A percentile compares a stretch with the other conserved stretches of the same genome.
Evolutionary conservation across 2,113 vertebrate species (phyloP).

Genomic region (Diphyllodes magnificus): DNA sequence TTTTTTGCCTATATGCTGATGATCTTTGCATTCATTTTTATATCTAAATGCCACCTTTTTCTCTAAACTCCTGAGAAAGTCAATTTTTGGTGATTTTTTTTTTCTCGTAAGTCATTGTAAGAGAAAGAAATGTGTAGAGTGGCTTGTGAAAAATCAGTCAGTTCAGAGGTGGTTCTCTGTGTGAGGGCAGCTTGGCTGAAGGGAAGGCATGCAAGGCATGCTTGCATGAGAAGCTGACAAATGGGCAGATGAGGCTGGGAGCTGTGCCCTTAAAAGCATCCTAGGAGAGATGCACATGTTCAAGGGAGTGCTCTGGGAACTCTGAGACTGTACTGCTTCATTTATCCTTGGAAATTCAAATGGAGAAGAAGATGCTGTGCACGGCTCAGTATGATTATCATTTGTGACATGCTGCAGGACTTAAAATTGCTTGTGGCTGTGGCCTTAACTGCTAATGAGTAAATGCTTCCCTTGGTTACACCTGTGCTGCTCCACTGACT

Average conservation of each 20-base stretch:
- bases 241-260: background rate
- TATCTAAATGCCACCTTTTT: background rate
- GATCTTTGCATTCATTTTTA: background rate
- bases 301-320: background rate
- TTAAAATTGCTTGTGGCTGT: background rate
- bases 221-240: background rate
- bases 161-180: background rate
- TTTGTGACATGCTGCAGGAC: background rate
- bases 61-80: background rate
- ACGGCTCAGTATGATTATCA: background rate
- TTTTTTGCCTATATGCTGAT: background rate
- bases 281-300: background rate
- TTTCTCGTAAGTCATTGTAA: background rate
- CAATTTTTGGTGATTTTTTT: background rate
- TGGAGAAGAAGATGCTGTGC: background rate
- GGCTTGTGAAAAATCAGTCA: background rate
- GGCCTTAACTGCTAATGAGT: background rate
- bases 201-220: background rate
- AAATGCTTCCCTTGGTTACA: background rate
- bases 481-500: background rate
- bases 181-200: background rate
- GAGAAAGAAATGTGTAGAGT: background rate
- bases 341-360: conserved; percentile 37
- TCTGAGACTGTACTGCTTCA: background rate
- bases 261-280: background rate